Evolutionary conservation across 2,113 vertebrate genomes (phyloP).

Genomic region (Ctenodactylus gundi): DNA sequence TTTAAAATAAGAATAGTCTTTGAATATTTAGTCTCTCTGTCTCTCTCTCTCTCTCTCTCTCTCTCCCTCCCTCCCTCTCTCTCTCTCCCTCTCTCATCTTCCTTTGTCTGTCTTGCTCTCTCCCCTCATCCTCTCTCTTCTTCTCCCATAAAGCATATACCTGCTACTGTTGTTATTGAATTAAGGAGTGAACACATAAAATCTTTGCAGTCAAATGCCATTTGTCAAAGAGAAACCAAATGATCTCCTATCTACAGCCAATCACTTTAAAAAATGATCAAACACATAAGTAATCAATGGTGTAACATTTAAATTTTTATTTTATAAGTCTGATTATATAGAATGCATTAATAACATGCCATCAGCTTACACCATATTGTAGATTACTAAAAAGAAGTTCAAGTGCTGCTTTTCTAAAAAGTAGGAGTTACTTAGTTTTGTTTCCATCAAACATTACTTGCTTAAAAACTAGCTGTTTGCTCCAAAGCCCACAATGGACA

Average conservation of each 20-base stretch:
- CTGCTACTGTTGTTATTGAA: background rate
- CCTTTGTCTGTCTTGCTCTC: too few species aligned
- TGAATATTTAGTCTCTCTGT: too few species aligned
- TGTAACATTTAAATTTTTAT: background rate
- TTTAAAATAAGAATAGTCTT: background rate
- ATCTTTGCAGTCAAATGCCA: background rate
- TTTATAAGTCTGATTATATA: background rate
- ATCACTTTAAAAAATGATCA: background rate
- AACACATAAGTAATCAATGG: background rate
- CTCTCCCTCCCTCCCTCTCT: background rate
- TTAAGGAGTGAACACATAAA: background rate
- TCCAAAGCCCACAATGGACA: conserved; percentile 51
- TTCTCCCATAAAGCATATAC: too few species aligned
- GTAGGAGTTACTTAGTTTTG: background rate
- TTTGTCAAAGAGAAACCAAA: background rate
- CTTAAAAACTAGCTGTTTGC: conserved; percentile 36
- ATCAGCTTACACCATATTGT: conserved; percentile 39
- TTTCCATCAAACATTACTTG: background rate
- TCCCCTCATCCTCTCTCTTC: too few species aligned
- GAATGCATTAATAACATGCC: background rate
- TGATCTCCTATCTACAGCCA: background rate
- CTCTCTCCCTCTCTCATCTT: background rate
- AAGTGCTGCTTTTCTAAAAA: background rate
- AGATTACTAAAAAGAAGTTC: background rate
- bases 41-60: background rate